Evolutionary conservation across 2,113 vertebrate genomes (phyloP), one percentile per base, ranked within the genome.

Genomic region (Oxygymnocypris stewartii): DNA sequence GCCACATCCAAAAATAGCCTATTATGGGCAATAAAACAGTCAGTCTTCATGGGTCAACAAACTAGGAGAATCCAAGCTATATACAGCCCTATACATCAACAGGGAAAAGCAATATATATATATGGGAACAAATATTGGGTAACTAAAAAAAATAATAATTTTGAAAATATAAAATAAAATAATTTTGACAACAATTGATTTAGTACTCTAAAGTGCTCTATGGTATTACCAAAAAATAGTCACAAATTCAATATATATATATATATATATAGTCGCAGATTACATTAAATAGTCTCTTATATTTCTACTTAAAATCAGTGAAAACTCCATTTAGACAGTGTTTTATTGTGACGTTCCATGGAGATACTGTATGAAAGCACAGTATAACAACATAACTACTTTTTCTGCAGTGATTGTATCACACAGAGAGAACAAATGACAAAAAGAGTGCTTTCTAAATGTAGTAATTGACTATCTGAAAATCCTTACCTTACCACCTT

Each of bases 401-500:
- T 57, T 35, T 84, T 87, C 61, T 87, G 16, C 59, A 8, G 71
- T 77, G 82, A 82, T 82, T 73, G 73, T 78, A 85, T 37, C 18
- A n/a, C 44, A 51, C 78, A 82, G 71, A 82, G 20, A 84, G 37
- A 57, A 84, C 25, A 78, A 87, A 89, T 85, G 71, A 42, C 54
- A 82, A 63, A 78, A 57, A 84, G 79, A 82, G 54, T n/a, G 63
- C 81, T 85, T 87, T 87, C 84, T 84, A 84, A 89, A 83, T 75
- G 75, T 49, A 84, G 54, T 87, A 86, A 89, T 86, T 89, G 82
- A 51, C 83, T 85, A 89, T 89, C 86, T 87, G 63, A 89, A 88
- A 89, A 89, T 81, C 47, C 76, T 80, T 85, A 80, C 79, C 73
- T 61, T 80, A 85, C 83, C 79, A 82, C 57, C 63, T 67, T 82